A percentile compares a stretch with the other conserved stretches of the same genome.
Conservation (phyloP, 2,888 invertebrate species). For the Dioctria rufipes region DNA sequence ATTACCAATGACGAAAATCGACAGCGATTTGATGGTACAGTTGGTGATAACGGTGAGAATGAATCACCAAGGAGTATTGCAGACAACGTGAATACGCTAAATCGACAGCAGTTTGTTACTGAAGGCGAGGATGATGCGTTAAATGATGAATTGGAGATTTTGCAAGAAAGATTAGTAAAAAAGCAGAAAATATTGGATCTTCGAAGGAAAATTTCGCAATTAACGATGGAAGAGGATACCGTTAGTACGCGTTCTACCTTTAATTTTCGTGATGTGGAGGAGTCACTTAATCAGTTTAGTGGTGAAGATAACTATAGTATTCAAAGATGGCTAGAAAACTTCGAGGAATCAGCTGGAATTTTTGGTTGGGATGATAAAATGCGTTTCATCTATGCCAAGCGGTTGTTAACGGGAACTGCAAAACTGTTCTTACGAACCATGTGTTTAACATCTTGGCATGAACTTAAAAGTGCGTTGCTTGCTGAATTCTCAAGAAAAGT, state of each 20-base stretch:
- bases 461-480: conserved; percentile 50
- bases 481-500: conserved; percentile 44
- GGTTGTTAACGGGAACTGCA: conserved; percentile 29
- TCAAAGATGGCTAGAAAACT: conserved; percentile 24
- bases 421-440: conserved; percentile 51
- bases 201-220: not conserved
- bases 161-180: not conserved
- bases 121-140: not conserved
- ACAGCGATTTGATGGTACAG: too few relatives aligned
- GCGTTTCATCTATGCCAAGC: conserved; percentile 30
- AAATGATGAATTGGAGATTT: not conserved
- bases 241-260: not conserved
- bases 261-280: conserved; percentile 32
- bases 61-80: too few relatives aligned
- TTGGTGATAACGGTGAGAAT: too few relatives aligned
- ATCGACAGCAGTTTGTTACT: too few relatives aligned
- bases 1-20: too few relatives aligned
- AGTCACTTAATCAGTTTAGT: conserved; percentile 22
- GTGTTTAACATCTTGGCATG: conserved; percentile 36
- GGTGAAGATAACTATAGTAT: conserved; percentile 30
- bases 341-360: conserved; percentile 23
- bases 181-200: not conserved
- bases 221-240: not conserved
- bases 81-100: too few relatives aligned
- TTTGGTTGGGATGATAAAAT: not conserved